Evolutionary conservation across 2,113 vertebrate genomes (phyloP).

Genomic region (Ctenomys sociabilis): DNA sequence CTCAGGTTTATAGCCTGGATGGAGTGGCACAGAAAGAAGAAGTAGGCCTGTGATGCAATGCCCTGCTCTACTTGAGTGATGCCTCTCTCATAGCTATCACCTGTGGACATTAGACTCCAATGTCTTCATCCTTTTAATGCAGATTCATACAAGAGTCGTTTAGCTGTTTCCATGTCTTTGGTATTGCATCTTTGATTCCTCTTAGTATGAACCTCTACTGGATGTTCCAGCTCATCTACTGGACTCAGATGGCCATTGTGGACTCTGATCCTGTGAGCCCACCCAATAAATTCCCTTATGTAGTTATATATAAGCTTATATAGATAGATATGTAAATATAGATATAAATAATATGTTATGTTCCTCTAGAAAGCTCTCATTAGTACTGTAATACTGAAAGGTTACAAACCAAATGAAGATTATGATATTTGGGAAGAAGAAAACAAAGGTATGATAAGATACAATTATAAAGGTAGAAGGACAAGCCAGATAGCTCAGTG

Average conservation of each 20-base stretch:
- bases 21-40: background rate
- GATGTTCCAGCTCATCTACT: background rate
- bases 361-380: background rate
- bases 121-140: background rate
- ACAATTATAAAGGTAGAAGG: background rate
- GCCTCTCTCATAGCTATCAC: background rate
- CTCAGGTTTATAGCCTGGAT: background rate
- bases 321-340: background rate
- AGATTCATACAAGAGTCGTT: background rate
- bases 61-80: background rate
- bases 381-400: background rate
- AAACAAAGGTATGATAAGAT: background rate
- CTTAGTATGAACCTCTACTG: background rate
- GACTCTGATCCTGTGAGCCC: background rate
- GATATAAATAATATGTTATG: background rate
- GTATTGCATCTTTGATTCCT: background rate
- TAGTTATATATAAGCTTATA: background rate
- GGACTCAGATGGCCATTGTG: background rate
- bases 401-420: slow-evolving; percentile 46
- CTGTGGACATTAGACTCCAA: background rate
- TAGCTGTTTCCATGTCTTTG: background rate
- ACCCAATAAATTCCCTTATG: background rate
- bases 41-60: too few species aligned
- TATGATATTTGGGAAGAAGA: background rate
- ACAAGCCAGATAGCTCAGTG: too few species aligned